These are phyloP conservation scores for Strigamia maritima DNA, from an alignment of 2,888 invertebrate genomes.

Conservation along the genomic window DNA sequence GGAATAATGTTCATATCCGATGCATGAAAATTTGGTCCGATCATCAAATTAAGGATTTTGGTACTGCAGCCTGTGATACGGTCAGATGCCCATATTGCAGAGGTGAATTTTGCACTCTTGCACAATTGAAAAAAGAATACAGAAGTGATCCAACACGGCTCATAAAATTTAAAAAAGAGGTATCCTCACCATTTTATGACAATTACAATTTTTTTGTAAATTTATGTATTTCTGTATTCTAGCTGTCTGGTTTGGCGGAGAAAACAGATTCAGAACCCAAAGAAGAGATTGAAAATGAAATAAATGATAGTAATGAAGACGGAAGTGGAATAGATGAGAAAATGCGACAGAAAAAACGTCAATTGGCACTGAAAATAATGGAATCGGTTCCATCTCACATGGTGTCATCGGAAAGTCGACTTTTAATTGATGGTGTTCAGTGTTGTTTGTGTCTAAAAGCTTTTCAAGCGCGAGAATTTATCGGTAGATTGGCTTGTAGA, in stretches of 20 bases:
- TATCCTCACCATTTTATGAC: too few species aligned
- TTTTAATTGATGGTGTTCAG: background rate
- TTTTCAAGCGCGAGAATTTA: background rate
- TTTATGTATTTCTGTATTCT: too few species aligned
- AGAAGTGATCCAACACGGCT: conserved; percentile 31
- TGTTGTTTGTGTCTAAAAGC: background rate
- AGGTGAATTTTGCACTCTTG: conserved; percentile 20
- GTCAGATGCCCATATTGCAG: conserved; percentile 36
- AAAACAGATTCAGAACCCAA: background rate
- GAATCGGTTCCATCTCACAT: background rate
- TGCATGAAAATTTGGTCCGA: conserved; percentile 39
- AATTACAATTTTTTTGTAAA: too few species aligned
- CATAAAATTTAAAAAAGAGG: background rate
- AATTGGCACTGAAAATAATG: background rate
- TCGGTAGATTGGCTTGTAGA: conserved; percentile 6
- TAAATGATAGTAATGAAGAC: background rate
- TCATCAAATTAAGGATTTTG: conserved; percentile 27
- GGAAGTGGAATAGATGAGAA: background rate
- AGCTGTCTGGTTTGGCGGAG: background rate
- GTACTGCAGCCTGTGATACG: background rate
- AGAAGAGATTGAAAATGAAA: background rate
- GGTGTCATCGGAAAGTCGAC: background rate
- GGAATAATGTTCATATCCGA: conserved; percentile 36
- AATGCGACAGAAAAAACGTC: background rate
- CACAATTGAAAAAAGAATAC: conserved; percentile 21